Conservation (phyloP, 23 tunicate genomes). For the Halocynthia aurantium region DNA sequence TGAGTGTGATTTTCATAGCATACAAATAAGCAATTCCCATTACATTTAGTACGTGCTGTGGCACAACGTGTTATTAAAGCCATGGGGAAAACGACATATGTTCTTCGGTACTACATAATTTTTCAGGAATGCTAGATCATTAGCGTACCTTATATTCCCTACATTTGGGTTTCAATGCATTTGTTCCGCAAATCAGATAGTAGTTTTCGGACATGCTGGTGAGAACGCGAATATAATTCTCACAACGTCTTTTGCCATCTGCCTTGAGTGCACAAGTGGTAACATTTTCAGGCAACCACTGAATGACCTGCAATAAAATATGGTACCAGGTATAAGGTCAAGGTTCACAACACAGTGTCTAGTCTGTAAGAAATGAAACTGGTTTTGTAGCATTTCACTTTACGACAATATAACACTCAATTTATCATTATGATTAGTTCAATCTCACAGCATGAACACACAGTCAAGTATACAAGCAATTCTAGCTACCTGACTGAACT, state of each 20-base stretch:
- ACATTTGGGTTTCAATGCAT: slow-evolving; percentile 34
- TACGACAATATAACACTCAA: too few species aligned
- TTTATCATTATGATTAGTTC: too few species aligned
- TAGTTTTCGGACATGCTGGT: slow-evolving; percentile 1
- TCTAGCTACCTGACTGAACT: too few species aligned
- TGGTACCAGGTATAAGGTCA: not conserved
- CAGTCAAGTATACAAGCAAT: too few species aligned
- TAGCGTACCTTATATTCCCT: slow-evolving; percentile 40
- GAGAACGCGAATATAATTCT: slow-evolving; percentile 38
- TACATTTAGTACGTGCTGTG: too few species aligned
- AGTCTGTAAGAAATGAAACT: too few species aligned
- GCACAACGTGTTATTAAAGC: too few species aligned
- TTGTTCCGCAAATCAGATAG: slow-evolving; percentile 53
- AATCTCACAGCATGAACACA: too few species aligned
- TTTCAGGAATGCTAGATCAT: not conserved
- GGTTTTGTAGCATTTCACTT: too few species aligned
- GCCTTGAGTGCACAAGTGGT: slow-evolving; percentile 16
- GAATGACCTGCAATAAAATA: slow-evolving; percentile 14
- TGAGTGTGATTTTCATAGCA: not conserved
- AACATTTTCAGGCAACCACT: slow-evolving; percentile 30
- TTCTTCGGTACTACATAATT: too few species aligned
- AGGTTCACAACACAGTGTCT: not conserved
- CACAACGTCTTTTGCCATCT: not conserved
- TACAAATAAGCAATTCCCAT: too few species aligned
- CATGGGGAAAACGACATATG: too few species aligned